Conservation (phyloP, 2,113 vertebrate species). For the Eulacestoma nigropectus region DNA sequence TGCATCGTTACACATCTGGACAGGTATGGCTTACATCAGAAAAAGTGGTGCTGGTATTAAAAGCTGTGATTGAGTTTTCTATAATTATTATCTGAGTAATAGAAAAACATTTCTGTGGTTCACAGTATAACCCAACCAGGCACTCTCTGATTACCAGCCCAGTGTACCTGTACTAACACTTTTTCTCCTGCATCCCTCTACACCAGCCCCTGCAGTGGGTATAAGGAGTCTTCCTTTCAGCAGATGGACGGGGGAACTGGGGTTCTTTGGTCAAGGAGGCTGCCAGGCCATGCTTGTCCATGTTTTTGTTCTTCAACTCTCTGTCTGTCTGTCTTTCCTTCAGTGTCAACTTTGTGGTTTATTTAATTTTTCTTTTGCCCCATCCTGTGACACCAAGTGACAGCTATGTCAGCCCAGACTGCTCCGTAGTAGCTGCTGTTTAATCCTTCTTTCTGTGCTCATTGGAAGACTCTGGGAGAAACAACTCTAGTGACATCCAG, state of each 20-base stretch:
- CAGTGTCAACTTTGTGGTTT: neutral
- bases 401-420: neutral
- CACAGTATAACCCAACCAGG: neutral
- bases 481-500: neutral
- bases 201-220: constrained; percentile 60
- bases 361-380: neutral
- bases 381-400: neutral
- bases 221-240: constrained; percentile 22
- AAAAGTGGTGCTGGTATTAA: neutral
- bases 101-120: neutral
- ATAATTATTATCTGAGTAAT: neutral
- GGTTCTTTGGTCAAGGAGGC: neutral
- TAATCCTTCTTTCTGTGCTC: neutral
- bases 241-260: constrained; percentile 1
- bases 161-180: neutral
- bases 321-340: neutral
- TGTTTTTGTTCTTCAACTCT: neutral
- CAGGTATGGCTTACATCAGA: neutral
- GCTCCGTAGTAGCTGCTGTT: neutral
- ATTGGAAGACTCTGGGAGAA: neutral
- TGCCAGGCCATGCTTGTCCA: neutral
- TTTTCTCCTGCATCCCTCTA: constrained; percentile 15
- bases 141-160: neutral
- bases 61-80: constrained; percentile 1
- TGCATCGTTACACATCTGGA: neutral